phyloP scores from a whole-genome alignment of 2,797 vertebrate genomes.

The Arremon brunneinucha region DNA sequence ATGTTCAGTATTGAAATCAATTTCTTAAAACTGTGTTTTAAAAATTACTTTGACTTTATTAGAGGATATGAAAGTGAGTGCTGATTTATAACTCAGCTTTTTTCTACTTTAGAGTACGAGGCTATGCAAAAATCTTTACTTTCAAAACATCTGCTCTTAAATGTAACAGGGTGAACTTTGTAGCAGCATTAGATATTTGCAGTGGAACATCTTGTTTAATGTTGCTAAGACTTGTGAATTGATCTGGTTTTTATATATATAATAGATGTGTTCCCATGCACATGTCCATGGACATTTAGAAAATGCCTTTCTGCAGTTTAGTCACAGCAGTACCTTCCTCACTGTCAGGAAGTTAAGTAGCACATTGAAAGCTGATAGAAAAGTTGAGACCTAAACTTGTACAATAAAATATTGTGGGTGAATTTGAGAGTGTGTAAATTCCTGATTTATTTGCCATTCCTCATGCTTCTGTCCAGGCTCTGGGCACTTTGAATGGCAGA shows the following conservation, averaged over 20 bases:
- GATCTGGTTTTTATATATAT: neutral
- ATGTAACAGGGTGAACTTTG: neutral
- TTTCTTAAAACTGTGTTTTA: neutral
- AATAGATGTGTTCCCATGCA: neutral
- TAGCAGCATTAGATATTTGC: neutral
- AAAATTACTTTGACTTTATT: neutral
- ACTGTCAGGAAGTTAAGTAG: neutral
- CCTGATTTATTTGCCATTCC: neutral
- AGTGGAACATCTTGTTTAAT: neutral
- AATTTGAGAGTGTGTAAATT: neutral
- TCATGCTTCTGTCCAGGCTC: neutral
- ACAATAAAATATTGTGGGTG: neutral
- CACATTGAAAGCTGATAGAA: neutral
- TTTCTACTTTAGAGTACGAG: neutral
- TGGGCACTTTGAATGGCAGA: neutral
- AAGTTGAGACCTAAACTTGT: neutral
- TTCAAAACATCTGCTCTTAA: neutral
- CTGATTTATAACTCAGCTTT: neutral
- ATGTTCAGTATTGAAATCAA: neutral
- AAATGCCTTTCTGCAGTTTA: neutral
- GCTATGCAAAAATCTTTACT: neutral
- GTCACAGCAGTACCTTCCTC: neutral
- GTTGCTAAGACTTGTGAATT: neutral
- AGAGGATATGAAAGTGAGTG: neutral
- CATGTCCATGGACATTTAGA: neutral